A percentile compares a stretch with the other conserved stretches of the same genome.
Conservation (phyloP, 2,113 vertebrate genomes). For the Emydocephalus ijimae region DNA sequence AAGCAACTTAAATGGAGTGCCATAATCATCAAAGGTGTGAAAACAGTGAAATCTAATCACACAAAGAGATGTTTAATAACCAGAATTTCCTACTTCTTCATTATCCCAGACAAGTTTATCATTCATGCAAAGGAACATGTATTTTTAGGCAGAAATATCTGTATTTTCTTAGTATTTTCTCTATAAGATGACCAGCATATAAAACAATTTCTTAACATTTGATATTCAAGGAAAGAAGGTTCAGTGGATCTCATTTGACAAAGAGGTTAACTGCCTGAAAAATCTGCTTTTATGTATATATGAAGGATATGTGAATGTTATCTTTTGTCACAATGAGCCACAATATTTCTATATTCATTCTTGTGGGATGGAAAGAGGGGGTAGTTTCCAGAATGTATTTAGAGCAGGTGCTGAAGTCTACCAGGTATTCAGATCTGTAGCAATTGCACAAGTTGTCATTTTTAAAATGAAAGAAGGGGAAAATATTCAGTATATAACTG, state of each 20-base stretch:
- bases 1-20: slow-evolving; percentile 19
- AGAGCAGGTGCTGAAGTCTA: neutral
- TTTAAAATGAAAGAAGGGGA: neutral
- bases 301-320: neutral
- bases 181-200: neutral
- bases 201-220: neutral
- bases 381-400: neutral
- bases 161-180: slow-evolving; percentile 24
- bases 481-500: neutral
- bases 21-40: neutral
- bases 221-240: neutral
- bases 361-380: fast-evolving
- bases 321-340: neutral
- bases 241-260: neutral
- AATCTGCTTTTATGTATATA: neutral
- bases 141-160: slow-evolving; percentile 35
- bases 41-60: neutral
- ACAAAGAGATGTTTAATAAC: neutral
- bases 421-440: neutral
- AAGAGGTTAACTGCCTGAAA: neutral
- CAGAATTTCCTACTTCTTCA: slow-evolving; percentile 19
- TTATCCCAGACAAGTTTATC: slow-evolving; percentile 43
- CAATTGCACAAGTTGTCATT: neutral
- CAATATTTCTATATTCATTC: neutral
- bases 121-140: slow-evolving; percentile 45